Evolutionary conservation across 2,888 invertebrate genomes (phyloP).

Genomic region (Abrostola triplasia): DNA sequence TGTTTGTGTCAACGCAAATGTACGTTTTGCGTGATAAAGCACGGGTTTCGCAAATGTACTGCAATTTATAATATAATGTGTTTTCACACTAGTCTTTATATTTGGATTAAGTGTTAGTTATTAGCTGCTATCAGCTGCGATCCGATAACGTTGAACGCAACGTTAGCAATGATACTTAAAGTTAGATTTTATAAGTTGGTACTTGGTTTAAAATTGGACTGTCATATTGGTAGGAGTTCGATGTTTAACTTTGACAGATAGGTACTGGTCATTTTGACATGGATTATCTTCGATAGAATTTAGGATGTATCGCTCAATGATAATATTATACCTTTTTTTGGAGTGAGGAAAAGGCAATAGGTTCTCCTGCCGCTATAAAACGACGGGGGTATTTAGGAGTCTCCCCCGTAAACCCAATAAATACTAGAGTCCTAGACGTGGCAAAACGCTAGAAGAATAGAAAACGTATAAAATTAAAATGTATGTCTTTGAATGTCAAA

Average conservation of each 20-base stretch:
- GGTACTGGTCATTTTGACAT: not conserved
- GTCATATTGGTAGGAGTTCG: slow-evolving; percentile 16
- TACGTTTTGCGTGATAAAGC: slow-evolving; percentile 63
- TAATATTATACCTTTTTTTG: too few species aligned
- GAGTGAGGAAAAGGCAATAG: too few species aligned
- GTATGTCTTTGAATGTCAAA: too few species aligned
- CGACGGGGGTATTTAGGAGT: too few species aligned
- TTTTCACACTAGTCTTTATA: slow-evolving; percentile 51
- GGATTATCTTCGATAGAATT: not conserved
- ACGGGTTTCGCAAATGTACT: slow-evolving; percentile 45
- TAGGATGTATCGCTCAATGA: too few species aligned
- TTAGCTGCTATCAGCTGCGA: slow-evolving; percentile 47
- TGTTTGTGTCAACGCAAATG: slow-evolving; percentile 67
- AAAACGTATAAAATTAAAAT: too few species aligned
- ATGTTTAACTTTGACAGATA: not conserved
- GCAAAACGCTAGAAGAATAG: too few species aligned
- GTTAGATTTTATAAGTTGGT: slow-evolving; percentile 4
- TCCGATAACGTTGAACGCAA: slow-evolving; percentile 43
- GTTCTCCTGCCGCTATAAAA: too few species aligned
- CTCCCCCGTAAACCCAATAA: too few species aligned
- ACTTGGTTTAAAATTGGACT: slow-evolving; percentile 35
- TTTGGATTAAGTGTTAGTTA: slow-evolving; percentile 40
- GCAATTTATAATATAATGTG: slow-evolving; percentile 54
- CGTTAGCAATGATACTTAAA: slow-evolving; percentile 18
- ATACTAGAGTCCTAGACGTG: too few species aligned